Conservation (phyloP, 2,797 vertebrate species). For the Gouania willdenowi region DNA sequence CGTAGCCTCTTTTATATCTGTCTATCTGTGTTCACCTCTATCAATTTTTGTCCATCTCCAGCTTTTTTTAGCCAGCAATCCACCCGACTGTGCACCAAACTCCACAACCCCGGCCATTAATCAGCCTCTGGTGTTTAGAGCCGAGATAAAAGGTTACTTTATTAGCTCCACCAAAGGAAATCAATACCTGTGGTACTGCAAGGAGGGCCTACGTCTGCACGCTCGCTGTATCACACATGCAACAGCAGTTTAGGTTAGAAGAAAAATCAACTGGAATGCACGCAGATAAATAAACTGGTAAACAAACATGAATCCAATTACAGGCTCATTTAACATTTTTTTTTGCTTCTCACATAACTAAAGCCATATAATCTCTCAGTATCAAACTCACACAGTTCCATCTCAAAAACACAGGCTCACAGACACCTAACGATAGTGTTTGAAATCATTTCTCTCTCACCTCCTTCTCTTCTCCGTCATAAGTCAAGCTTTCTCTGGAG, state of each 20-base stretch:
- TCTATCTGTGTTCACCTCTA: slow-evolving; percentile 31
- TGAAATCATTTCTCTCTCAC: slow-evolving; percentile 66
- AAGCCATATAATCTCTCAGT: too few species aligned
- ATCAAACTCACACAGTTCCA: slow-evolving; percentile 4
- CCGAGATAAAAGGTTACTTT: slow-evolving; percentile 69
- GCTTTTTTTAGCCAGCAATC: slow-evolving; percentile 8
- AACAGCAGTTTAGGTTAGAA: slow-evolving; percentile 27
- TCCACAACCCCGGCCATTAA: slow-evolving; percentile 45
- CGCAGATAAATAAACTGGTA: too few species aligned
- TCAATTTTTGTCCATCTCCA: slow-evolving; percentile 35
- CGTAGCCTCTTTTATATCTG: slow-evolving; percentile 31
- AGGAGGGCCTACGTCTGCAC: slow-evolving; percentile 39
- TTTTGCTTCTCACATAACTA: too few species aligned
- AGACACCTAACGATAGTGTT: slow-evolving; percentile 22
- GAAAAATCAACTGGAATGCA: slow-evolving; percentile 10
- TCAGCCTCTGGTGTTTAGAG: slow-evolving; percentile 61
- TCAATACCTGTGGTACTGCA: slow-evolving; percentile 54
- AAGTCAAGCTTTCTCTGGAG: slow-evolving; percentile 90
- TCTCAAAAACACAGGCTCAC: slow-evolving; percentile 34
- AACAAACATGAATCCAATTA: too few species aligned
- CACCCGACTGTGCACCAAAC: slow-evolving; percentile 19
- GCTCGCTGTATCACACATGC: slow-evolving; percentile 26
- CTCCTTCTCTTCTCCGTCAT: slow-evolving; percentile 95
- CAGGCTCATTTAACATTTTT: too few species aligned
- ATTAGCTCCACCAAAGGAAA: slow-evolving; percentile 68